These are phyloP conservation scores for Melanotaenia maccullochi DNA, from an alignment of 2,797 vertebrate genomes.

Conservation along the genomic window DNA sequence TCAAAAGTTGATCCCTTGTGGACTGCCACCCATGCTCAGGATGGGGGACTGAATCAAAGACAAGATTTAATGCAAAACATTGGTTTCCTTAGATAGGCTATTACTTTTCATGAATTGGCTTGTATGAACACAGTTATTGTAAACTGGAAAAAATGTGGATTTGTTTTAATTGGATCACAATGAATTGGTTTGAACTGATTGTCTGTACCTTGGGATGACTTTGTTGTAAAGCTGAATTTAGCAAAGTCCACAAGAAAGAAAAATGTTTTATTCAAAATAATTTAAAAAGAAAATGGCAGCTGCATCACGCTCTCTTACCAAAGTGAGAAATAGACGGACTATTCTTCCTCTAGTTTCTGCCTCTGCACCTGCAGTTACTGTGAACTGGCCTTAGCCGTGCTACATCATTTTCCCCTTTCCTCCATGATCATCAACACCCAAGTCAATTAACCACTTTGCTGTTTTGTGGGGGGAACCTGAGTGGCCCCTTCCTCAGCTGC, in stretches of 20 bases:
- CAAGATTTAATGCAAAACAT: no score
- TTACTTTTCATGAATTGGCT: no score
- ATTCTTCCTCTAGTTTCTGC: background rate
- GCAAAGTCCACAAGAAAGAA: background rate
- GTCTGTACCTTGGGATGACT: background rate
- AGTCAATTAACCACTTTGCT: slow-evolving; percentile 21
- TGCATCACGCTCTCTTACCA: no score
- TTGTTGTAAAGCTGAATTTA: background rate
- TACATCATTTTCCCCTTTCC: slow-evolving; percentile 17
- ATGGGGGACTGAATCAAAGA: no score
- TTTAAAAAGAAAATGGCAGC: background rate
- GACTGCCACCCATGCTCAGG: no score
- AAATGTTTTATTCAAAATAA: background rate
- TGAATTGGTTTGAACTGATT: background rate
- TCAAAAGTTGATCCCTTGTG: no score
- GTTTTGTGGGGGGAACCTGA: slow-evolving; percentile 16
- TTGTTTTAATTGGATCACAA: no score
- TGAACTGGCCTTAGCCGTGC: background rate
- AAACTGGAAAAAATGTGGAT: no score
- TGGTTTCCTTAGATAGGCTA: no score
- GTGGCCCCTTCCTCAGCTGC: background rate
- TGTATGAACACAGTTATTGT: no score
- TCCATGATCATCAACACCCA: slow-evolving; percentile 23
- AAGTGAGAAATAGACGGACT: background rate
- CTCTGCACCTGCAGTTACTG: background rate